Evolutionary conservation across 2,113 vertebrate species (phyloP), one percentile per base, ranked within the genome.

Genomic region (Caranx ignobilis): DNA sequence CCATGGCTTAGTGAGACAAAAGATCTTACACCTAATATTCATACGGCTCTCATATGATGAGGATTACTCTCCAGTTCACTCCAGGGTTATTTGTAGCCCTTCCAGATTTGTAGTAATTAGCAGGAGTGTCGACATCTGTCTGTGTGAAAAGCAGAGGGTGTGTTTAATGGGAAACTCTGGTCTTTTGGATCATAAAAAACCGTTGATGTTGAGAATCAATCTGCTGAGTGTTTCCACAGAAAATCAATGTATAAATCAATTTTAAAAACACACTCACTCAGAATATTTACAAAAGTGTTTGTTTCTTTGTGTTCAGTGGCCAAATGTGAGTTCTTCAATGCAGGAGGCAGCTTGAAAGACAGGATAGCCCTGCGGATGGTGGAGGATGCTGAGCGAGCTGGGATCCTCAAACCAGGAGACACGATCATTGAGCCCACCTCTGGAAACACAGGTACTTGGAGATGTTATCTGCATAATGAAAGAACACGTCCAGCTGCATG

Each of bases 381-480:
- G 2, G 96, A 97, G 71, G 97, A 99, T 2, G 97, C 97, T 0
- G 96, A 98, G 92, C 95, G 60, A 16, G 94, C 86, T 0, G 97
- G 97, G 5, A 77, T 91, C 21, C 91, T 99, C 70, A 96, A 96
- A 47, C 95, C 96, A 0, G 97, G 97, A 41, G 96, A 98, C 93
- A 98, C 97, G 0, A 96, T 99, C 88, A 97, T 99, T 10, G 97
- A 98, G 76, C 97, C 97, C 7, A 97, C 97, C 0, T 98, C 97
- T 0, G 97, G 97, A 80, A 99, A 98, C 93, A 99, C 97, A 70
- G 97, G 94, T 94, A 55, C 19, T 11, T 16, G 1, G 9, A 32
- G 11, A 11, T 50, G 11, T 15, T 15, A 13, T 7, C 15, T 55
- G 6, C 26, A 8, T n/a, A 34, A 48, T 37, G 2, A 60, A 26